phyloP scores from a whole-genome alignment of 1,140 invertebrate genomes.

The Agrilus planipennis region DNA sequence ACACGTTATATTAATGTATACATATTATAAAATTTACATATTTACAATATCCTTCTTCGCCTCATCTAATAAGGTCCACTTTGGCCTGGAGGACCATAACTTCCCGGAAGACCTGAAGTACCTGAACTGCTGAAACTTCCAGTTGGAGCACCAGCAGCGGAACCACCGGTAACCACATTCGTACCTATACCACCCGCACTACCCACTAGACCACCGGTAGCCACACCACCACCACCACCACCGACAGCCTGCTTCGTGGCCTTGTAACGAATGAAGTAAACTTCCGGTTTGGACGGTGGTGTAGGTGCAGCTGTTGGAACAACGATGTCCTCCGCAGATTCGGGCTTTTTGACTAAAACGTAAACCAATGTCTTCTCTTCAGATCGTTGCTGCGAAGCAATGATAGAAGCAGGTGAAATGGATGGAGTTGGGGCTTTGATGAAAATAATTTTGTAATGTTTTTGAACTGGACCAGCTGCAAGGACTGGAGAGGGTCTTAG shows the following conservation, averaged over 20 bases:
- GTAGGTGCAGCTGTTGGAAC: slow-evolving; percentile 63
- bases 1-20: too few species aligned
- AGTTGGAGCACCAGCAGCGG: not conserved
- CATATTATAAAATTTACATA: too few species aligned
- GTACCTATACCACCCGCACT: slow-evolving; percentile 24
- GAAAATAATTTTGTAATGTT: slow-evolving; percentile 82
- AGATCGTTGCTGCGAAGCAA: slow-evolving; percentile 50
- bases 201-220: slow-evolving; percentile 22
- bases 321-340: slow-evolving; percentile 63
- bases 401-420: slow-evolving; percentile 56
- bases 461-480: slow-evolving; percentile 53
- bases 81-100: slow-evolving; percentile 6
- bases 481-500: too few species aligned
- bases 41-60: too few species aligned
- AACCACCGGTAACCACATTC: slow-evolving; percentile 9
- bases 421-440: slow-evolving; percentile 74
- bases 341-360: slow-evolving; percentile 74
- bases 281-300: slow-evolving; percentile 72
- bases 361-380: slow-evolving; percentile 85
- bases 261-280: slow-evolving; percentile 34
- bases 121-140: slow-evolving; percentile 15
- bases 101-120: not conserved
- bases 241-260: slow-evolving; percentile 40
- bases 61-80: slow-evolving; percentile 7
- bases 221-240: slow-evolving; percentile 31